Percentiles rank a stretch among this genome's conserved stretches.
phyloP scores from a whole-genome alignment of 2,113 vertebrate species.

The Odontophorus gujanensis region DNA sequence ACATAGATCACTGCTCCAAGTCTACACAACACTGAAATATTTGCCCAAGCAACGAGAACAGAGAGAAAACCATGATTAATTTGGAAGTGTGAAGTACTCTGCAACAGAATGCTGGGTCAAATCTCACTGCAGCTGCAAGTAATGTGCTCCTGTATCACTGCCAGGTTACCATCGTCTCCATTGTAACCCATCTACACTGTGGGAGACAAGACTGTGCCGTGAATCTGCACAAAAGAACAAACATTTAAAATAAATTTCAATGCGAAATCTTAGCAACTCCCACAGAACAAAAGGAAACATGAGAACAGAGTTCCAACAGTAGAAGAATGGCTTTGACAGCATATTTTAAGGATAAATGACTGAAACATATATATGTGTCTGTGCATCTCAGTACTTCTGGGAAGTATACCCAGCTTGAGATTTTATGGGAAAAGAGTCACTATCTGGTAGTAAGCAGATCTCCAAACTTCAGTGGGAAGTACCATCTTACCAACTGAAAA shows the following conservation, averaged over 20 bases:
- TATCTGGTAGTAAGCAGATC: not conserved
- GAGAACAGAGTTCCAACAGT: constrained; percentile 47
- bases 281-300: constrained; percentile 66
- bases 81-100: constrained; percentile 21
- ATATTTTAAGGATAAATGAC: constrained; percentile 45
- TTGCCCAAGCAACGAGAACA: constrained; percentile 19
- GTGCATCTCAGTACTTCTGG: not conserved
- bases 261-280: constrained; percentile 61
- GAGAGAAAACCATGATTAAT: constrained; percentile 30
- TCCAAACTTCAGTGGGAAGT: not conserved
- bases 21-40: not conserved
- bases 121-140: constrained; percentile 56
- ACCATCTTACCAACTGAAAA: not conserved
- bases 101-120: constrained; percentile 30
- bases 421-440: not conserved
- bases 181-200: constrained; percentile 44
- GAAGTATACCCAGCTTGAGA: constrained; percentile 2
- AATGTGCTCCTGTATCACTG: constrained; percentile 68
- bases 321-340: constrained; percentile 61
- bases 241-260: constrained; percentile 58
- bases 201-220: constrained; percentile 39
- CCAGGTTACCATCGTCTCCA: constrained; percentile 61
- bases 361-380: constrained; percentile 30
- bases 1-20: not conserved
- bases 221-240: constrained; percentile 59